Base-by-base conservation (phyloP, 37 sponge, comb jelly and placozoan species). In the Chondrosia reniformis region DNA sequence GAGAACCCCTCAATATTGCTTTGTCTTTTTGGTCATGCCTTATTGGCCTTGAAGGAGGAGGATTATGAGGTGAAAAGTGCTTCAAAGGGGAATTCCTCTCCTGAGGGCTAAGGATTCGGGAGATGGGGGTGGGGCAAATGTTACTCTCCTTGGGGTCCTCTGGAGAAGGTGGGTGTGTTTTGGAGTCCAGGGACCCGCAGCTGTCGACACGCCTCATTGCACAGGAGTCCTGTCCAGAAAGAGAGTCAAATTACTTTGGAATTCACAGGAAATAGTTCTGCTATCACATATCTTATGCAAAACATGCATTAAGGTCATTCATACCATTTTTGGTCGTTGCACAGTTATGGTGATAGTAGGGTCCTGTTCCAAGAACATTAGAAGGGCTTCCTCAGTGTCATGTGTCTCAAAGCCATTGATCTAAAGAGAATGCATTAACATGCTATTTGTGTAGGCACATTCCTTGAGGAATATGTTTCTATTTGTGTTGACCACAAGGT, bases 361-460 rank as follows among this genome's bases (percentile, higher is more conserved):
- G 43, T 91, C 88, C 45, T 91, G 92, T 62, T 91, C 92, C 45
- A 91, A 69, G 79, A 91, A 91, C 67, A 87, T 55, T 33, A 91
- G 62, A 15, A 91, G 55, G 37, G 92, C 92, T 45, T 91, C 92
- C 31, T 85, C 81, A 38, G 81, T 57, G 41, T 80, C 74, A 54
- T 89, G 89, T 7, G 85, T 55, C n/a, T 45, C 61, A 74, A 86
- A 89, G 45, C 89, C 89, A 79, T 85, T 81, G 38, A 63, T 46
- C 44, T 81, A 79, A 45, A 69, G 43, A n/a, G 38, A 28, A 32
- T 38, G 9, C 72, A 41, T 38, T 44, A 69, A 9, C 72, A 69
- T 13, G 3, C 2, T 40, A 17, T 38, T 69, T 69, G 43, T 69
- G 72, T 69, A 69, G 77, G 57, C 8, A 6, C 56, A 28, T 59